Base-by-base conservation (phyloP, 2,797 vertebrate genomes). In the Heterohyrax brucei region DNA sequence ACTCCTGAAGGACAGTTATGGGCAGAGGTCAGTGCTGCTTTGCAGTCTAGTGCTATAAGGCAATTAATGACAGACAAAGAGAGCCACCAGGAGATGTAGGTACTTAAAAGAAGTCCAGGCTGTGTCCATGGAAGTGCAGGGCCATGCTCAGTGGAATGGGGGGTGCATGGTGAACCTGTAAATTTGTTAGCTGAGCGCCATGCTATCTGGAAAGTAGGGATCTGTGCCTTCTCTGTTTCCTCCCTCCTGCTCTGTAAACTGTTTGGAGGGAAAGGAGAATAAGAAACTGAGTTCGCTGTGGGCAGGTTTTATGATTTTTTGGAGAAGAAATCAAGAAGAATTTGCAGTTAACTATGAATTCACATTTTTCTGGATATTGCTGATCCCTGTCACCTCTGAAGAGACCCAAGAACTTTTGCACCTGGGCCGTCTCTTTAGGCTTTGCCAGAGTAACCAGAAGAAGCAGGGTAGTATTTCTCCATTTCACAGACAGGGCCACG, bases 11-110 rank as follows among this genome's bases (percentile, higher is more conserved):
- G 89, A 80, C 79, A 68, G 93, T 75, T 26, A 1, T 56, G 95
- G 96, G 76, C 96, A 96, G 97, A 96, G 95, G 93, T 94, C 95
- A 93, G 89, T 0, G 1, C 50, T 91, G 56, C 93, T 92, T 64
- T 26, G 93, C 83, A 91, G 0, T 96, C 89, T 80, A 18, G 48
- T 85, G 83, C 66, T 92, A 1, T 97, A 97, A 97, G 96, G 79
- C 92, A 94, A 95, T 98, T 95, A 97, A 97, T 3, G 39, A 77
- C 33, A 91, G 93, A 66, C 1, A 1, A 10, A 77, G 84, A 21
- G 10, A 10, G 16, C n/a, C 90, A 19, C n/a, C 33, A 18, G 50
- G 44, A 28, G 24, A 50, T 46, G 62, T 48, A 95, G 62, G 62
- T 84, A 66, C 82, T 77, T 80, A n/a, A 46, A 46, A 70, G 61